Percentiles rank a stretch among this genome's conserved stretches.
Conservation (phyloP, 1,140 invertebrate genomes). For the Leptinotarsa lineolata region DNA sequence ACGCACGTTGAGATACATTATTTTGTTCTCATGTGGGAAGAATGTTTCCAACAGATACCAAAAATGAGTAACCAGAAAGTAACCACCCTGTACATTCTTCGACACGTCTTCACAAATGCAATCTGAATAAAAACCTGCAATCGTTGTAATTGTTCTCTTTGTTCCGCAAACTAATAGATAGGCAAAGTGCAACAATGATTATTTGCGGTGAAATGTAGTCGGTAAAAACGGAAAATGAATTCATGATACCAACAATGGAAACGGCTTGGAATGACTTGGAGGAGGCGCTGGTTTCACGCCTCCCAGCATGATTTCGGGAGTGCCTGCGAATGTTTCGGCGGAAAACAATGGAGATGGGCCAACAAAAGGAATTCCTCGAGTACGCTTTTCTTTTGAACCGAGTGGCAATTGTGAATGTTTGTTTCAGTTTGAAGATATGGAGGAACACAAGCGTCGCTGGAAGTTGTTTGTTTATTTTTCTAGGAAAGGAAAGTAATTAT, state of each 20-base stretch:
- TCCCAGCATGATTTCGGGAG: background rate
- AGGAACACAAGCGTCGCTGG: no score
- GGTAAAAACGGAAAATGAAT: background rate
- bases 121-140: background rate
- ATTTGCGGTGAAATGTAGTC: background rate
- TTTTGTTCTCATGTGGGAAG: no score
- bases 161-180: background rate
- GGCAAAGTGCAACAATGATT: background rate
- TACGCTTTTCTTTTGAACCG: background rate
- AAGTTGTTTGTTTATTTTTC: no score
- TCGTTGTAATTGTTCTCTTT: background rate
- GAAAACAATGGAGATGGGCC: background rate
- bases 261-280: background rate
- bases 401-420: no score
- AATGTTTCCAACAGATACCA: no score
- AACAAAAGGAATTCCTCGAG: background rate
- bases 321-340: conserved; percentile 1
- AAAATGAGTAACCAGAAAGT: no score
- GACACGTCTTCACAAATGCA: background rate
- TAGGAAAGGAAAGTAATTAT: no score
- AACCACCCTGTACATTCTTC: no score
- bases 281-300: background rate
- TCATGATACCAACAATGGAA: background rate
- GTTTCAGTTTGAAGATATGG: no score
- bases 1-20: no score